A percentile compares a stretch with the other conserved stretches of the same genome.
Conservation (phyloP, 2,888 invertebrate species). For the Germaria angustata region DNA sequence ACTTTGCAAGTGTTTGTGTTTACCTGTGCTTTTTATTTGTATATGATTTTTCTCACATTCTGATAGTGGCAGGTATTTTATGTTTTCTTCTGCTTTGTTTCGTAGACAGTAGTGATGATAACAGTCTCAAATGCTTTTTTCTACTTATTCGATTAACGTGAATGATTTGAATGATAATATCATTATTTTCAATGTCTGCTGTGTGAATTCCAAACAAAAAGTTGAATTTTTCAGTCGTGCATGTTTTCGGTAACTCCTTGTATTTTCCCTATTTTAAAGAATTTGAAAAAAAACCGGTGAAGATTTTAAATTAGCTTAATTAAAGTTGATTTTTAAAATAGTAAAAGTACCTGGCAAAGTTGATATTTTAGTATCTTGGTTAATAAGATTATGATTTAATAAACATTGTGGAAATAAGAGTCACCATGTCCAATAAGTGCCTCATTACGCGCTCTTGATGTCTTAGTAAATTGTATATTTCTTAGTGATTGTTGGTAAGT, state of each 20-base stretch:
- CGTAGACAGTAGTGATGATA: slow-evolving; percentile 39
- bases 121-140: background rate
- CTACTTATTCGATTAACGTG: background rate
- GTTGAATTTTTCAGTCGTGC: background rate
- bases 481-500: too few relatives aligned
- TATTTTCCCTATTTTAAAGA: background rate
- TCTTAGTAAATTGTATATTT: too few relatives aligned
- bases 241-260: background rate
- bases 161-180: slow-evolving; percentile 51
- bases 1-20: background rate
- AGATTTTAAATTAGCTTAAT: too few relatives aligned
- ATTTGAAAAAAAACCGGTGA: too few relatives aligned
- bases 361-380: too few relatives aligned
- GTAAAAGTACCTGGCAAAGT: too few relatives aligned
- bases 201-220: slow-evolving; percentile 14
- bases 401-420: too few relatives aligned
- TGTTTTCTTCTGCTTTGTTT: background rate
- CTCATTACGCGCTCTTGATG: too few relatives aligned
- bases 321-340: too few relatives aligned
- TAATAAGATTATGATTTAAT: too few relatives aligned
- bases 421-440: too few relatives aligned
- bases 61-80: slow-evolving; percentile 7
- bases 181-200: slow-evolving; percentile 57
- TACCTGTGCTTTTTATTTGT: background rate
- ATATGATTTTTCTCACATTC: background rate